A percentile compares a stretch with the other conserved stretches of the same genome.
Evolutionary conservation across 2,797 vertebrate genomes (phyloP).

Genomic region (Clarias fuscus): DNA sequence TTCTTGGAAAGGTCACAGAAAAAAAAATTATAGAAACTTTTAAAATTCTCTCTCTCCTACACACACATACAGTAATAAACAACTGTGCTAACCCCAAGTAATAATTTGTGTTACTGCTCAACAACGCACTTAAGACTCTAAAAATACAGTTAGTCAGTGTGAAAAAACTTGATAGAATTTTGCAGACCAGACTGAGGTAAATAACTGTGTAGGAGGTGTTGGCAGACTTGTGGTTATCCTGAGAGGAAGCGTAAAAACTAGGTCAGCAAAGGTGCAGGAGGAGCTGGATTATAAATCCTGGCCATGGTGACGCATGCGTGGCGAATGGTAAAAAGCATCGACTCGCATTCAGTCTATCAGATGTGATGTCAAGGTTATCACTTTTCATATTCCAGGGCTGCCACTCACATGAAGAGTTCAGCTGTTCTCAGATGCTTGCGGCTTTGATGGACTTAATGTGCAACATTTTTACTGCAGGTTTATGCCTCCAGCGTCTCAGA

Average conservation of each 20-base stretch:
- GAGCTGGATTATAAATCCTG: conserved; percentile 30
- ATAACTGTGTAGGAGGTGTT: conserved; percentile 31
- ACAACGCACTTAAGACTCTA: not conserved
- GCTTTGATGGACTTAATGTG: conserved; percentile 26
- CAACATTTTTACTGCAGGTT: not conserved
- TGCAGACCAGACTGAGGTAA: conserved; percentile 32
- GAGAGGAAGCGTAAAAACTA: conserved; percentile 37
- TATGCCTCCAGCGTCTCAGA: not conserved
- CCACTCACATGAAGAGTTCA: conserved; percentile 23
- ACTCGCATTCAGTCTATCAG: conserved; percentile 37
- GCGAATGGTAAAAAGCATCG: conserved; percentile 42
- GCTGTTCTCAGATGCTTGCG: conserved; percentile 31
- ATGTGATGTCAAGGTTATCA: conserved; percentile 42
- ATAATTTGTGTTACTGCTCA: conserved; percentile 12
- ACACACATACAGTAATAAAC: not conserved
- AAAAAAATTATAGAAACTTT: not conserved
- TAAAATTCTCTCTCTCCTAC: not conserved
- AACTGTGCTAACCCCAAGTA: not conserved
- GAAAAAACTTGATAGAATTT: conserved; percentile 7
- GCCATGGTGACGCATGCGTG: conserved; percentile 28
- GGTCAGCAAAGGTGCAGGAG: conserved; percentile 22
- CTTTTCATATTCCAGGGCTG: conserved; percentile 35
- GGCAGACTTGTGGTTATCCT: conserved; percentile 30
- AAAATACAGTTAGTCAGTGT: conserved; percentile 17
- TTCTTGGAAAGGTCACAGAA: not conserved